phyloP scores from a whole-genome alignment of 2,113 vertebrate genomes.

The Stictonetta naevosa region DNA sequence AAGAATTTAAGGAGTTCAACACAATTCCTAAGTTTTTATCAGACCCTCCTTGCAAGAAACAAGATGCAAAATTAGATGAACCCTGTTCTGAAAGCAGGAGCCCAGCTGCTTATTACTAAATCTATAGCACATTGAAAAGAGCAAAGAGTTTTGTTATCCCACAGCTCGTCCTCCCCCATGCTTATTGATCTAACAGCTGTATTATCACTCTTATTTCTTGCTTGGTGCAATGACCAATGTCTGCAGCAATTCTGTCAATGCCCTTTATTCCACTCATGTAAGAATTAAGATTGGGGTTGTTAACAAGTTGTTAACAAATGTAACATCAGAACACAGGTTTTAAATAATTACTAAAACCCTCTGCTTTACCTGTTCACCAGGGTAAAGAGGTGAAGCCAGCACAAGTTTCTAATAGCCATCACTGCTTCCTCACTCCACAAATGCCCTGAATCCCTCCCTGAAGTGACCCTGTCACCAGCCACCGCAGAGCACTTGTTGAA shows the following conservation, averaged over 20 bases:
- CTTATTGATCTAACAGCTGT: not conserved
- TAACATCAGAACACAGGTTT: not conserved
- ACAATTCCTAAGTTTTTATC: not conserved
- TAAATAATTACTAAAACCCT: not conserved
- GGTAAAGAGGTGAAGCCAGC: accelerated
- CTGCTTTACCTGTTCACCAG: not conserved
- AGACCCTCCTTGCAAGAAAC: not conserved
- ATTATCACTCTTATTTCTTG: not conserved
- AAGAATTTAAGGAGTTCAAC: not conserved
- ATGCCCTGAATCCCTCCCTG: not conserved
- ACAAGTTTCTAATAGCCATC: not conserved
- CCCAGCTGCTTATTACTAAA: not conserved
- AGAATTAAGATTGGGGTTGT: not conserved
- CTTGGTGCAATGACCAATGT: not conserved
- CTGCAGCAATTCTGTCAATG: not conserved
- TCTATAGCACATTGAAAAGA: not conserved
- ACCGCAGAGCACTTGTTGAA: not conserved
- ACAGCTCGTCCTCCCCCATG: not conserved
- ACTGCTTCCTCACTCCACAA: accelerated
- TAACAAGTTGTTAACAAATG: not conserved
- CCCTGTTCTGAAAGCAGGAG: not conserved
- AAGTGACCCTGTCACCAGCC: accelerated
- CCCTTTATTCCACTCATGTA: not conserved
- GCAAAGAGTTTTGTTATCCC: not conserved
- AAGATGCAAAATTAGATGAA: not conserved